Conservation (phyloP, 1,140 invertebrate species). For the Physella acuta region DNA sequence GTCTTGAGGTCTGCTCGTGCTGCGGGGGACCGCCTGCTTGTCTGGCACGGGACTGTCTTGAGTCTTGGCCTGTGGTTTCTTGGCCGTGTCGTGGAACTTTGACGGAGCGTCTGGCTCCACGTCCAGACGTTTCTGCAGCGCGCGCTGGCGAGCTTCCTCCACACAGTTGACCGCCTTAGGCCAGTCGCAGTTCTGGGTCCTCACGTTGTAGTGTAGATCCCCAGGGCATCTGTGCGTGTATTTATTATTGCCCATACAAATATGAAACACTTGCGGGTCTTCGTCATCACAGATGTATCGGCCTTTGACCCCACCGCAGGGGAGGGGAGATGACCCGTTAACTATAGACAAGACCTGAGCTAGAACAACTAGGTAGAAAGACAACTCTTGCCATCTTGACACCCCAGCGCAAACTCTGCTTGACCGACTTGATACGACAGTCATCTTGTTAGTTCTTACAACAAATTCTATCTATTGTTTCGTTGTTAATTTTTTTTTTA, state of each 20-base stretch:
- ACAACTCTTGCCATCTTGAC: no score
- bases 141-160: not conserved
- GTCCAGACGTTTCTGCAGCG: not conserved
- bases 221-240: slow-evolving; percentile 33
- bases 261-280: slow-evolving; percentile 31
- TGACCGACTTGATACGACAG: no score
- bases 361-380: no score
- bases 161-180: slow-evolving; percentile 27
- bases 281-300: slow-evolving; percentile 31
- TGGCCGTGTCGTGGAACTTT: not conserved
- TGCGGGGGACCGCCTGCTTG: no score
- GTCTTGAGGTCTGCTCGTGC: no score
- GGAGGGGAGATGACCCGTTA: slow-evolving; percentile 12
- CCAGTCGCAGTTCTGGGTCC: slow-evolving; percentile 38
- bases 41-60: not conserved
- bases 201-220: slow-evolving; percentile 34
- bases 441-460: no score
- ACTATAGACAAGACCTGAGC: no score
- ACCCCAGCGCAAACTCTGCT: no score
- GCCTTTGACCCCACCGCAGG: slow-evolving; percentile 21
- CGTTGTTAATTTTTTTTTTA: no score
- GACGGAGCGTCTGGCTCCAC: not conserved
- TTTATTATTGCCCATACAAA: slow-evolving; percentile 28
- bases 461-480: no score
- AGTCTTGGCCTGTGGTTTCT: not conserved